Percentiles rank a stretch among this genome's conserved stretches.
phyloP scores from a whole-genome alignment of 2,113 vertebrate species.

The Suricata suricatta region DNA sequence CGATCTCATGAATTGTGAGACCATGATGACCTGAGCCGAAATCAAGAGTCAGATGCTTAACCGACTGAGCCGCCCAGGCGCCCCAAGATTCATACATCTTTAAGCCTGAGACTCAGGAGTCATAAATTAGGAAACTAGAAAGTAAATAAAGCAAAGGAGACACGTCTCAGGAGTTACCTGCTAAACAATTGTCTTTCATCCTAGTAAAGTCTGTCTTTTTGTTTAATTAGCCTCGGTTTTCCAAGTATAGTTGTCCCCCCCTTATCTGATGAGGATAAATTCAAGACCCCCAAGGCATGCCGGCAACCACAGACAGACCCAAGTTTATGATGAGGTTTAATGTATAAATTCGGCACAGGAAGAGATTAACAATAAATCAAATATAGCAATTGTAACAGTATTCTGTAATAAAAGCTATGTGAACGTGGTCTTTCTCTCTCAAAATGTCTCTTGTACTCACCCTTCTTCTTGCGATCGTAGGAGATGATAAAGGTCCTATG shows the following conservation, averaged over 20 bases:
- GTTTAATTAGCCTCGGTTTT: slow-evolving; percentile 12
- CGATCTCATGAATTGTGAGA: not conserved
- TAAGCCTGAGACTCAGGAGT: slow-evolving; percentile 9
- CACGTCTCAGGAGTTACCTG: not conserved
- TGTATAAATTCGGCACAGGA: not conserved
- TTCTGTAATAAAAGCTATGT: not conserved
- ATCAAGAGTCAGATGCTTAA: not conserved
- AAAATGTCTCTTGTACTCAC: not conserved
- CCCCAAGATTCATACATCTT: not conserved
- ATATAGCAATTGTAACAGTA: not conserved
- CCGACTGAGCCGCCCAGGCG: not conserved
- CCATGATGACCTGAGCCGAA: not conserved
- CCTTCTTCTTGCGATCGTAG: not conserved
- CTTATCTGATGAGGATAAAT: not conserved
- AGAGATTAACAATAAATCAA: not conserved
- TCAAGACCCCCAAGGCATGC: not conserved
- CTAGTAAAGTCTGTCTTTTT: not conserved
- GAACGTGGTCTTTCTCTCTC: not conserved
- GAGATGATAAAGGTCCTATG: not conserved
- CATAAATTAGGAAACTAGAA: not conserved
- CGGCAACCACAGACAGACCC: not conserved
- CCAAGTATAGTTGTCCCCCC: not conserved
- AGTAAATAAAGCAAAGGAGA: not conserved
- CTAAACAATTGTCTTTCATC: not conserved
- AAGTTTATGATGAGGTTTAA: not conserved